These are phyloP conservation scores for Sthenelais limicola DNA, from an alignment of 2,888 invertebrate genomes.

Conservation along the genomic window DNA sequence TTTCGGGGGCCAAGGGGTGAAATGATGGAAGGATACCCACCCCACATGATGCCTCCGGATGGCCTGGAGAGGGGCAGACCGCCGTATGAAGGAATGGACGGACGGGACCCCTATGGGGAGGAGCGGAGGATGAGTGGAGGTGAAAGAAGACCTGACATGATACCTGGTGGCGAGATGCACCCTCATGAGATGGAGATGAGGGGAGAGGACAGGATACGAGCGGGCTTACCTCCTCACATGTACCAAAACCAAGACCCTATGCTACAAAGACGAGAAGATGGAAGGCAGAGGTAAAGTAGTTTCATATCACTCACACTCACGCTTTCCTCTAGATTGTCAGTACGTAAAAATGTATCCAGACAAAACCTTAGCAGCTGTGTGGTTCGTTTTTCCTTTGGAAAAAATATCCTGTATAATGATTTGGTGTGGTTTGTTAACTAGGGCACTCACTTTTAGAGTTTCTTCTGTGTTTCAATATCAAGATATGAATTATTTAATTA, in stretches of 20 bases:
- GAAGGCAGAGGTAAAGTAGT: conserved; percentile 46
- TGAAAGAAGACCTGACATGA: conserved; percentile 9
- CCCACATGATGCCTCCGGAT: background rate
- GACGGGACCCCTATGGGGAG: conserved; percentile 16
- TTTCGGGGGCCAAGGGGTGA: background rate
- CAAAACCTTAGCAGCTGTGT: too few species aligned
- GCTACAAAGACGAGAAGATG: conserved; percentile 44
- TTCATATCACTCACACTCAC: background rate
- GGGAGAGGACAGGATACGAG: conserved; percentile 37
- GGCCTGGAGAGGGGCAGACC: background rate
- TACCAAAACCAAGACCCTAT: conserved; percentile 31
- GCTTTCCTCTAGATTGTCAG: too few species aligned
- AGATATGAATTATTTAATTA: too few species aligned
- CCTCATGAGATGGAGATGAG: conserved; percentile 20
- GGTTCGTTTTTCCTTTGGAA: too few species aligned
- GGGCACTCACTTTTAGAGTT: too few species aligned
- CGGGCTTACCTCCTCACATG: conserved; percentile 35
- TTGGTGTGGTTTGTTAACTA: too few species aligned
- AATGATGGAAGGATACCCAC: conserved; percentile 26
- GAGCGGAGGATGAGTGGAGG: background rate
- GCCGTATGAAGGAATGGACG: conserved; percentile 26
- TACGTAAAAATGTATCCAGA: too few species aligned
- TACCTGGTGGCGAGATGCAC: conserved; percentile 3
- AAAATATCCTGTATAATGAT: too few species aligned
- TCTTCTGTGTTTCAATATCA: too few species aligned